Percentiles rank a stretch among this genome's conserved stretches.
These are phyloP conservation scores for Caenorhabditis parvicauda DNA, from an alignment of 2,888 invertebrate genomes.

Conservation along the genomic window DNA sequence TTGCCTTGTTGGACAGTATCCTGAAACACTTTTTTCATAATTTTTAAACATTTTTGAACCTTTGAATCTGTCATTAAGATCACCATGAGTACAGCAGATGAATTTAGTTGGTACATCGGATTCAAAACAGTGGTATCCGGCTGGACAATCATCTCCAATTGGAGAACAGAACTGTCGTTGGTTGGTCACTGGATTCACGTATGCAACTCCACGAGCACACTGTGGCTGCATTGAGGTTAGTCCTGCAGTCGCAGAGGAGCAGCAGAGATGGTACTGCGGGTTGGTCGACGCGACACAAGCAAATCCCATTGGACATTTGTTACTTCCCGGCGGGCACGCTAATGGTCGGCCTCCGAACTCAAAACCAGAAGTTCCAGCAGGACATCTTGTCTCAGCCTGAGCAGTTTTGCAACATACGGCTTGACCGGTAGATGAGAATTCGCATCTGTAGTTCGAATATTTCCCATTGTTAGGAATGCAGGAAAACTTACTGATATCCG, in stretches of 20 bases:
- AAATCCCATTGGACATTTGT: constrained; percentile 49
- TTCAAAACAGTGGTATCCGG: constrained; percentile 50
- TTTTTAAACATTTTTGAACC: constrained; percentile 5
- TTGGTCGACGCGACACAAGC: constrained; percentile 48
- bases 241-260: constrained; percentile 35
- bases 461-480: not conserved
- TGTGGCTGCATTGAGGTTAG: constrained; percentile 35
- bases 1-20: constrained; percentile 59
- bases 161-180: constrained; percentile 46
- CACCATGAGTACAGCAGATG: constrained; percentile 52
- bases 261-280: constrained; percentile 56
- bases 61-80: constrained; percentile 41
- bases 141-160: constrained; percentile 39
- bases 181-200: constrained; percentile 42
- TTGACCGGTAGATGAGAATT: constrained; percentile 47
- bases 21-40: constrained; percentile 11
- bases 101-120: constrained; percentile 41
- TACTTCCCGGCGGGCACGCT: constrained; percentile 57
- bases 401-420: constrained; percentile 45
- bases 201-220: constrained; percentile 56
- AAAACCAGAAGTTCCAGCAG: constrained; percentile 49
- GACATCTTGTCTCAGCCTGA: constrained; percentile 43
- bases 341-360: constrained; percentile 59
- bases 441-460: constrained; percentile 24
- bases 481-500: constrained; percentile 47